Base-by-base conservation (phyloP, 35 echinoderm and acorn worm species). In the Apostichopus japonicus region DNA sequence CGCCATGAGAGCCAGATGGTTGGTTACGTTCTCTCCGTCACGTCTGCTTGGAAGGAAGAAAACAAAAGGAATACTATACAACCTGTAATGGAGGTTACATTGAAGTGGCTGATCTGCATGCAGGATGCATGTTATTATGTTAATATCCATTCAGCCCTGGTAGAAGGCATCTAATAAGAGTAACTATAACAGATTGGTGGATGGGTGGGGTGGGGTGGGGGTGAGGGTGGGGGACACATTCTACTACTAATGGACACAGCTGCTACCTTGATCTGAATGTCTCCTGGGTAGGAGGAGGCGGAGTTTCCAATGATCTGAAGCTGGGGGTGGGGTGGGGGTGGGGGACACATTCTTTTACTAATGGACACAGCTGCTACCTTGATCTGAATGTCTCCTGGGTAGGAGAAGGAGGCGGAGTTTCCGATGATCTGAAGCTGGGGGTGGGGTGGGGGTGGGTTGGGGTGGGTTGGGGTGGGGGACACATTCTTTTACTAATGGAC, bases 361-460 rank as follows among this genome's bases (percentile, higher is more conserved):
- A 44, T 44, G 33, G 33, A 44, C 33, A 44, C 33, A 44, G 33
- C 33, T 44, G 33, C 33, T 83, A 83, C 79, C 79, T 83, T 83
- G 79, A 83, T 14, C 14, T 16, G 11, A 55, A 54, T 8, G 79
- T 53, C 10, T 2, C 33, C n/a, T 17, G 44, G 5, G 79, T 83
- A 10, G 79, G 79, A 83, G 79, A 83, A 5, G 79, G 79, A 54
- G 79, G 79, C 17, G 79, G 79, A 4, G 79, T 83, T 54, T 83
- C 79, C 44, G 54, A 44, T 52, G 33, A 8, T 8, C 7, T n/a
- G n/a, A n/a, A n/a, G n/a, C n/a, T n/a, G n/a, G n/a, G n/a, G n/a
- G n/a, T n/a, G n/a, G n/a, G n/a, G n/a, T n/a, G n/a, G n/a, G n/a
- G n/a, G n/a, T n/a, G n/a, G n/a, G n/a, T n/a, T n/a, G n/a, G n/a